Evolutionary conservation across 2,113 vertebrate species (phyloP), one percentile per base, ranked within the genome.

Genomic region (Excalfactoria chinensis): DNA sequence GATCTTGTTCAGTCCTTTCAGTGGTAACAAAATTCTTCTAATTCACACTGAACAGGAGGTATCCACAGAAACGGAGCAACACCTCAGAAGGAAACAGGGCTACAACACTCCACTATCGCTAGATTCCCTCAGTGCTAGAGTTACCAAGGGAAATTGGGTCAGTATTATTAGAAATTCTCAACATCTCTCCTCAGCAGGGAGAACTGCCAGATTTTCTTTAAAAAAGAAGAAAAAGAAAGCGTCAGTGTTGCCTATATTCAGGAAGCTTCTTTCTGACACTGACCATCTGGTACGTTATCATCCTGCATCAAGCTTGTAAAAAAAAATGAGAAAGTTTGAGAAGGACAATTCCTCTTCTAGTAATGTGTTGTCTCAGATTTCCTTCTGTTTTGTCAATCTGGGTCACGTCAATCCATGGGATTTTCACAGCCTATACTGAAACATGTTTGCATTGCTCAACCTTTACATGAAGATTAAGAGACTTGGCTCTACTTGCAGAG

Each of bases 161-260:
- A 96, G 82, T 88, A 91, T 95, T 94, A 96, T 92, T 88, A 89
- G 93, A 94, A 95, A 91, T 92, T 93, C 93, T 93, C 78, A 84
- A 73, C 82, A 92, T 89, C 79, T 84, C 83, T 93, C 80, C 76
- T 94, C 69, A 74, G 72, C 35, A 93, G 64, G 75, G 68, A 93
- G 72, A 87, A 51, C 66, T 91, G 95, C 78, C 93, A 92, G 85
- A 89, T 93, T 93, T 92, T 91, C 89, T 88, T 85, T 53, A 53
- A 53, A 53, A 30, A 53, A 53, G 26, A 53, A 51, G 26, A 53
- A 51, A 48, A 60, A 87, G 74, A 35, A 91, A 85, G 93, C 76
- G 91, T 94, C 87, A 91, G 84, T 93, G 86, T 64, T 83, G 91
- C 91, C 87, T 96, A 48, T 83, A 89, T 83, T 91, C 63, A 88